phyloP scores from a whole-genome alignment of 2,797 vertebrate species.

The Onychomys leucogaster region DNA sequence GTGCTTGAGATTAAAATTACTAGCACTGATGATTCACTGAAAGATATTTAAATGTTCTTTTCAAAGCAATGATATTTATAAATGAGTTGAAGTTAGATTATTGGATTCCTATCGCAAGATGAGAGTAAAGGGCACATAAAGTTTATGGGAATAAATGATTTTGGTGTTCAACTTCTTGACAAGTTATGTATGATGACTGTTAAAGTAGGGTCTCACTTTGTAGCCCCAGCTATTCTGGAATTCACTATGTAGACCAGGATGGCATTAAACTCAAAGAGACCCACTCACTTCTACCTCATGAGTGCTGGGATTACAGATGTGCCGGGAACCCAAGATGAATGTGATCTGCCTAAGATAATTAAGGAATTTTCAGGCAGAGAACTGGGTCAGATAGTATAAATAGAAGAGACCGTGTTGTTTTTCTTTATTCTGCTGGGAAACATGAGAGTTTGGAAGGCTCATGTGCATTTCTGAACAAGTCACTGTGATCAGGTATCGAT shows the following conservation, averaged over 20 bases:
- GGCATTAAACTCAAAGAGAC: not conserved
- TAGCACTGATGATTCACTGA: constrained; percentile 77
- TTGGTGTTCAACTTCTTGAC: constrained; percentile 36
- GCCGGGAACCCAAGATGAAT: not conserved
- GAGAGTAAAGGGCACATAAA: not conserved
- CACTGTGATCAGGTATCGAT: not conserved
- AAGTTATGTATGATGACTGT: constrained; percentile 32
- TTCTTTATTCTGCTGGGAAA: not conserved
- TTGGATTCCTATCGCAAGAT: not conserved
- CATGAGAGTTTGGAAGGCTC: not conserved
- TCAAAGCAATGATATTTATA: constrained; percentile 80
- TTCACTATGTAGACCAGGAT: not conserved
- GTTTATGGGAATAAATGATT: constrained; percentile 25
- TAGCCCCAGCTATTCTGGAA: not conserved
- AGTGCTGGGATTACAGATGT: not conserved
- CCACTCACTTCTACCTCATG: not conserved
- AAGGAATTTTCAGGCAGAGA: not conserved
- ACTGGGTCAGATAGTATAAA: not conserved
- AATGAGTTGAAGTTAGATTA: constrained; percentile 64
- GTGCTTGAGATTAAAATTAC: constrained; percentile 70
- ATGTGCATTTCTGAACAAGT: constrained; percentile 1
- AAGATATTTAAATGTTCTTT: constrained; percentile 73
- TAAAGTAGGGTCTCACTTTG: not conserved
- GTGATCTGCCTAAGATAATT: not conserved
- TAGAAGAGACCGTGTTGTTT: not conserved